A percentile compares a stretch with the other conserved stretches of the same genome.
phyloP scores from a whole-genome alignment of 35 echinoderm and acorn worm genomes.

The Heliocidaris tuberculata region DNA sequence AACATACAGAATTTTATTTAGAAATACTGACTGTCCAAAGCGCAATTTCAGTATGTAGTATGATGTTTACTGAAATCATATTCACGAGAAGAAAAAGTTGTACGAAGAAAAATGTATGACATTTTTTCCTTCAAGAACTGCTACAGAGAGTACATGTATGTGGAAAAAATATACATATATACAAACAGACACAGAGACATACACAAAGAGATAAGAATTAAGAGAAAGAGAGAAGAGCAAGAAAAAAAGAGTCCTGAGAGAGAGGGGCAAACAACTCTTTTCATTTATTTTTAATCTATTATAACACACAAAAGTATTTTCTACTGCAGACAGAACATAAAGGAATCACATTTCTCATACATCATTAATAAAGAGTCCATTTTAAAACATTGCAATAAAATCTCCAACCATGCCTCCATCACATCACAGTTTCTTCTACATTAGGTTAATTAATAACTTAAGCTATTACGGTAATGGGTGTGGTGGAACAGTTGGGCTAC shows the following conservation, averaged over 20 bases:
- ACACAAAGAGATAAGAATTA: not conserved
- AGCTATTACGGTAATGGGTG: not conserved
- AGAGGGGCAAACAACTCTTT: not conserved
- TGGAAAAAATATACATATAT: no score
- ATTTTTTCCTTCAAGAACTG: no score
- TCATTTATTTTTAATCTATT: no score
- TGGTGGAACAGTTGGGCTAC: not conserved
- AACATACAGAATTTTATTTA: no score
- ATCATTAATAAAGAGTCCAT: not conserved
- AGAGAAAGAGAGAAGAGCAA: not conserved
- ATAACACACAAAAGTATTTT: no score
- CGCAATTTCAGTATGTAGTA: no score
- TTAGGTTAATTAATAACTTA: not conserved
- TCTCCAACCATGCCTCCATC: not conserved
- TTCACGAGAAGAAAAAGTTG: no score
- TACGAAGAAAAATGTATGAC: no score
- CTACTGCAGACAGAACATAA: no score
- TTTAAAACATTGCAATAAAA: not conserved
- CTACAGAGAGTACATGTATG: no score
- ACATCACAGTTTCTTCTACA: not conserved
- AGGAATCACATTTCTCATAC: not conserved
- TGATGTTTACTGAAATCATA: no score
- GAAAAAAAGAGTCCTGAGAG: not conserved
- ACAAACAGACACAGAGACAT: not conserved
- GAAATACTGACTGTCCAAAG: no score